Conservation (phyloP, 2,888 invertebrate genomes). For the Heliconius hortense region DNA sequence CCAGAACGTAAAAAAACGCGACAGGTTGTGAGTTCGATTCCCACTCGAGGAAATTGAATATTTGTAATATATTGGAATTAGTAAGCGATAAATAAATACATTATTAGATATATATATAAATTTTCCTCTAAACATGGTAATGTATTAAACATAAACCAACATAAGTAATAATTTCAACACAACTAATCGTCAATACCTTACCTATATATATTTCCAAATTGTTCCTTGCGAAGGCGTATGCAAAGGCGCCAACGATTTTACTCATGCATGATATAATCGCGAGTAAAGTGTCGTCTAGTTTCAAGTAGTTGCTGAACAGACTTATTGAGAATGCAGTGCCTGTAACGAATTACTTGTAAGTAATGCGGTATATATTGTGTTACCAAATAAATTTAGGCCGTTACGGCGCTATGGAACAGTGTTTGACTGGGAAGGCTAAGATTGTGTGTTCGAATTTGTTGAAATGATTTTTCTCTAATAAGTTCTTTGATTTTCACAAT, state of each 20-base stretch:
- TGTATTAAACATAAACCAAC: too few relatives aligned
- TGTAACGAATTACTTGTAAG: constrained; percentile 51
- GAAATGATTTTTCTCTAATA: too few relatives aligned
- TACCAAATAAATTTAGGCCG: neutral
- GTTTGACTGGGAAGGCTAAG: too few relatives aligned
- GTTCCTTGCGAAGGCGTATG: constrained; percentile 90
- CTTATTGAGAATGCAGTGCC: constrained; percentile 91
- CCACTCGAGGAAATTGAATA: too few relatives aligned
- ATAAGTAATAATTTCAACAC: neutral
- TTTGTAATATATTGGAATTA: too few relatives aligned
- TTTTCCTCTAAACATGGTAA: too few relatives aligned
- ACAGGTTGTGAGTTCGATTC: too few relatives aligned
- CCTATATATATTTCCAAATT: constrained; percentile 91
- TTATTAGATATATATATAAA: too few relatives aligned
- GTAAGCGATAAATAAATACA: too few relatives aligned
- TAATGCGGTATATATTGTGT: neutral
- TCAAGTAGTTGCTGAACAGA: constrained; percentile 89
- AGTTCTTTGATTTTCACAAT: too few relatives aligned
- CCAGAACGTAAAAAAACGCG: too few relatives aligned
- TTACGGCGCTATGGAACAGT: neutral
- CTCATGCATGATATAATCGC: constrained; percentile 93
- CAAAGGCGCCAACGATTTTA: constrained; percentile 91
- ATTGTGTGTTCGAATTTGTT: too few relatives aligned
- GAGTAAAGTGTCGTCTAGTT: constrained; percentile 91
- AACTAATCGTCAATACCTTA: constrained; percentile 53